phyloP scores from a whole-genome alignment of 2,888 invertebrate species.

The Arctia plantaginis region DNA sequence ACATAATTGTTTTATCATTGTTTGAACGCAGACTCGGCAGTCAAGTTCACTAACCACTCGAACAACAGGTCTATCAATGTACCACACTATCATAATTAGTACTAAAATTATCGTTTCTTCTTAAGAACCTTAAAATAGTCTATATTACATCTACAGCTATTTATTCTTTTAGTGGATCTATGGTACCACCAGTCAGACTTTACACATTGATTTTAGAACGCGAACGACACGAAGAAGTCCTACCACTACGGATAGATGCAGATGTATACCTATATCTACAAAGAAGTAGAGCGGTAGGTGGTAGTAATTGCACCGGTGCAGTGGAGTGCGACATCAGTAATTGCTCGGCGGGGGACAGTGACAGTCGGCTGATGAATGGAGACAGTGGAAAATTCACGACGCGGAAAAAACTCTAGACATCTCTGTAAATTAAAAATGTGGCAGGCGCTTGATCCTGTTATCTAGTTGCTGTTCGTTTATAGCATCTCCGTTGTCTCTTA shows the following conservation, averaged over 20 bases:
- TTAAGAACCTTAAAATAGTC: too few species aligned
- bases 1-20: too few species aligned
- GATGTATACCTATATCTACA: slow-evolving; percentile 42
- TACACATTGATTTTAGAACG: neutral
- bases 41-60: too few species aligned
- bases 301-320: slow-evolving; percentile 74
- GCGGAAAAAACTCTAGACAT: slow-evolving; percentile 72
- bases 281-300: slow-evolving; percentile 56
- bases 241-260: slow-evolving; percentile 34
- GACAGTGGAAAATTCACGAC: slow-evolving; percentile 70
- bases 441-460: slow-evolving; percentile 66
- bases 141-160: neutral
- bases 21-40: too few species aligned
- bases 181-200: neutral
- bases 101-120: too few species aligned
- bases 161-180: neutral
- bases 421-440: slow-evolving; percentile 77
- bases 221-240: slow-evolving; percentile 30
- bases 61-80: too few species aligned
- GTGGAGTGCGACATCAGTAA: slow-evolving; percentile 81
- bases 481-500: neutral
- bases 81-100: too few species aligned
- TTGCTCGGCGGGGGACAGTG: slow-evolving; percentile 77
- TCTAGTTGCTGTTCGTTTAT: slow-evolving; percentile 42
- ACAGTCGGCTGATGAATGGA: slow-evolving; percentile 81